Evolutionary conservation across 92 coral and sea anemone genomes (phyloP).

Genomic region (Zoanthus gigantus): DNA sequence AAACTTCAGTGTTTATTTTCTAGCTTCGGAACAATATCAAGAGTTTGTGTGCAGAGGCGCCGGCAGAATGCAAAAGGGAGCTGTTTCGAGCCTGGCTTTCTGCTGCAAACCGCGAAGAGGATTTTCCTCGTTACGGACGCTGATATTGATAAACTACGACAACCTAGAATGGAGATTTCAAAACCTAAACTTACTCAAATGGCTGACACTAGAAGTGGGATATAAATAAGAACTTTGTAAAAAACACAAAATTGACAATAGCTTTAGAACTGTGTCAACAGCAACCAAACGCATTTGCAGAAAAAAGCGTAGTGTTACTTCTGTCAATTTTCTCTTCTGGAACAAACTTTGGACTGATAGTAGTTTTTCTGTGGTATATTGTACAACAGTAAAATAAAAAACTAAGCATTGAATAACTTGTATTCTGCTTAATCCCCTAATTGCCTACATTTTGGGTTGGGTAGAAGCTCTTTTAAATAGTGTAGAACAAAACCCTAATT

Average conservation of each 20-base stretch:
- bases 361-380: no score
- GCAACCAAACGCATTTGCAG: no score
- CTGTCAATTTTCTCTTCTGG: no score
- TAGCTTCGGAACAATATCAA: constrained; percentile 36
- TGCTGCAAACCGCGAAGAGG: constrained; percentile 11
- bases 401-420: no score
- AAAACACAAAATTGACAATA: not conserved
- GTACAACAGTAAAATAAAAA: no score
- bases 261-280: no score
- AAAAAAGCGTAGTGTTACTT: no score
- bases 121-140: constrained; percentile 47
- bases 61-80: constrained; percentile 30
- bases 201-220: not conserved
- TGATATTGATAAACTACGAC: not conserved
- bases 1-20: not conserved
- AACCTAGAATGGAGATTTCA: not conserved
- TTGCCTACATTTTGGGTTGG: no score
- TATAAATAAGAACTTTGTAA: not conserved
- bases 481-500: no score
- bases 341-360: no score
- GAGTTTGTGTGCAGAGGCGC: constrained; percentile 22
- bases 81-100: constrained; percentile 31
- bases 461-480: no score
- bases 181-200: not conserved
- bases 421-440: no score